These are phyloP conservation scores for Nanorana parkeri DNA, from an alignment of 2,113 vertebrate species.

Conservation along the genomic window DNA sequence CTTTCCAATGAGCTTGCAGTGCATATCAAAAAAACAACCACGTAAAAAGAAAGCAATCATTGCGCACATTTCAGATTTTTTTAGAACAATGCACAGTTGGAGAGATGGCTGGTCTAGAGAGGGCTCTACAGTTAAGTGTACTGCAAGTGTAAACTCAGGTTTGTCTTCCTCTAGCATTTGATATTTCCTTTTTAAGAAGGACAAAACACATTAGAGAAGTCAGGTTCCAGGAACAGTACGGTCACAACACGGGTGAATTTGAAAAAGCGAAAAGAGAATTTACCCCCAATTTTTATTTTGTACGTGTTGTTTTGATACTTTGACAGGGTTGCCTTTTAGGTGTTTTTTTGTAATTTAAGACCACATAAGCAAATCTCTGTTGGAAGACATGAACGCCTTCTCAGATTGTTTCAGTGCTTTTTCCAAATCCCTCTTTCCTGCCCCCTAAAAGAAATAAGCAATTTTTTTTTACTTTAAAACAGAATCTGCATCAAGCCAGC, in stretches of 20 bases:
- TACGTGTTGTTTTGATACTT: conserved; percentile 63
- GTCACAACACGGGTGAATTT: conserved; percentile 64
- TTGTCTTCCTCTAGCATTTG: conserved; percentile 94
- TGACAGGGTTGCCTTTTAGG: conserved; percentile 76
- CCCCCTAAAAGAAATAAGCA: conserved; percentile 63
- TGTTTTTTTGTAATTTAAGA: conserved; percentile 59
- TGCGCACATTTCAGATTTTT: conserved; percentile 73
- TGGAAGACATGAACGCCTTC: conserved; percentile 82
- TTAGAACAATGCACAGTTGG: conserved; percentile 70
- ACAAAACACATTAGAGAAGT: conserved; percentile 56
- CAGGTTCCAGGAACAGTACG: conserved; percentile 51
- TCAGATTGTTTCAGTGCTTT: conserved; percentile 84
- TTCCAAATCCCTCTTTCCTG: conserved; percentile 80
- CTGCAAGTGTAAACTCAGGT: conserved; percentile 92
- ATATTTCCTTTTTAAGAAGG: conserved; percentile 69
- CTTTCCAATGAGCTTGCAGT: conserved; percentile 74
- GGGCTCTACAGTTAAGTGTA: conserved; percentile 74
- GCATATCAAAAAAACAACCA: conserved; percentile 63
- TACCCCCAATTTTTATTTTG: neutral
- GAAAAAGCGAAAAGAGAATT: conserved; percentile 51
- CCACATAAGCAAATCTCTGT: conserved; percentile 67
- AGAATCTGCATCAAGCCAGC: conserved; percentile 72
- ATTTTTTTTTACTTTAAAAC: no score
- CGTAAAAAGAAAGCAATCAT: conserved; percentile 65
- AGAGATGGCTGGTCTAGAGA: conserved; percentile 76